Evolutionary conservation across 2,888 invertebrate genomes (phyloP).

Genomic region (Philopedon plagiatum): DNA sequence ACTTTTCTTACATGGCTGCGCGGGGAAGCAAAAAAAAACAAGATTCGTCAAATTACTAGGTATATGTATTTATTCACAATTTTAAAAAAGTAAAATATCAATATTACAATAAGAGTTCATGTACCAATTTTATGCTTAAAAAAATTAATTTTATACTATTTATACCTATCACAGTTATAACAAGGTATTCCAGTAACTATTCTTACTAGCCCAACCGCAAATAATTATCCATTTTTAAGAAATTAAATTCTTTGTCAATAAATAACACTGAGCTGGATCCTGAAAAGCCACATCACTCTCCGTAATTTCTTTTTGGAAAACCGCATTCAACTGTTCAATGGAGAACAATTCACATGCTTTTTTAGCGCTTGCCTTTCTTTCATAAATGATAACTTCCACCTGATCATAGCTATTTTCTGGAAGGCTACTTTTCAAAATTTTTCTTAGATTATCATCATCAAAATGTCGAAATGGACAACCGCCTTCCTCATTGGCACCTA

Average conservation of each 20-base stretch:
- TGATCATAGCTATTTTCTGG: slow-evolving; percentile 44
- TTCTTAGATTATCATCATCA: slow-evolving; percentile 68
- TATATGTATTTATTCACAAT: no score
- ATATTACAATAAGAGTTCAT: no score
- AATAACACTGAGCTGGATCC: slow-evolving; percentile 56
- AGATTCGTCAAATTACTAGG: no score
- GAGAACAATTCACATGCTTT: slow-evolving; percentile 54
- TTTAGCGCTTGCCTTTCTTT: slow-evolving; percentile 52
- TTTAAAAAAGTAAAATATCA: no score
- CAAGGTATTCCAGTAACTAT: background rate
- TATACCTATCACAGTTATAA: background rate
- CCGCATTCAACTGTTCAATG: slow-evolving; percentile 31
- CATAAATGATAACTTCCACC: slow-evolving; percentile 53
- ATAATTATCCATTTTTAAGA: background rate
- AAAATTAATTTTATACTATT: no score
- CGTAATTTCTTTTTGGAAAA: slow-evolving; percentile 1
- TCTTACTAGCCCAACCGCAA: no score
- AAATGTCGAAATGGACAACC: slow-evolving; percentile 77
- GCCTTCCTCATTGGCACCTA: slow-evolving; percentile 70
- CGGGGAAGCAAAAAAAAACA: no score
- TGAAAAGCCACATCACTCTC: slow-evolving; percentile 36
- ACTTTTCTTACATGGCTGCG: no score
- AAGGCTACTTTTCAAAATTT: slow-evolving; percentile 60
- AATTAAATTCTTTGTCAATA: slow-evolving; percentile 45
- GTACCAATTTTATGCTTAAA: no score